Conservation (phyloP, 2,797 vertebrate species). For the Hybognathus amarus region DNA sequence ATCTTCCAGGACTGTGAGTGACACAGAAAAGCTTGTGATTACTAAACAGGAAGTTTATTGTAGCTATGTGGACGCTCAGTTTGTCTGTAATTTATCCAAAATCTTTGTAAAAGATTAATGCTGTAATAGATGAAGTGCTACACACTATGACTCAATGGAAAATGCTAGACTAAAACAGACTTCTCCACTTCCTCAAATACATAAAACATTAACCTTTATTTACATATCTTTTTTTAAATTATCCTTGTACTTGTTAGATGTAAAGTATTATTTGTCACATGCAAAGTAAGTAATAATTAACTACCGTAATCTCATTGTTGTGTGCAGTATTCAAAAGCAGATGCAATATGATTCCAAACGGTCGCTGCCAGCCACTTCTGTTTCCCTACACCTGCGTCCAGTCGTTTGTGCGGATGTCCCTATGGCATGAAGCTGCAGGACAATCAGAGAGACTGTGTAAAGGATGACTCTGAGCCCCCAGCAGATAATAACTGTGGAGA, state of each 20-base stretch:
- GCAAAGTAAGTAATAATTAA: background rate
- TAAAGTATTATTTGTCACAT: background rate
- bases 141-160: no score
- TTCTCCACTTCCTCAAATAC: no score
- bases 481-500: constrained; percentile 83
- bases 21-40: background rate
- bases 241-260: no score
- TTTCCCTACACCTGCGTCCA: constrained; percentile 85
- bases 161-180: no score
- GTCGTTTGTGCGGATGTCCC: constrained; percentile 89
- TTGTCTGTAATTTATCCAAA: no score
- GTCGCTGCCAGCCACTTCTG: constrained; percentile 94
- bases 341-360: constrained; percentile 84
- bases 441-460: constrained; percentile 84
- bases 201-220: no score
- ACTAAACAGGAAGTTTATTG: background rate
- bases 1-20: constrained; percentile 74
- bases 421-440: constrained; percentile 88
- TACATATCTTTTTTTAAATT: no score
- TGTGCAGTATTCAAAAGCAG: constrained; percentile 74
- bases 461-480: constrained; percentile 82
- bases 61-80: no score
- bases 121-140: no score
- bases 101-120: no score
- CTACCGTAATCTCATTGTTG: background rate